Evolutionary conservation across 2,797 vertebrate species (phyloP).

Genomic region (Nannoperca australis): DNA sequence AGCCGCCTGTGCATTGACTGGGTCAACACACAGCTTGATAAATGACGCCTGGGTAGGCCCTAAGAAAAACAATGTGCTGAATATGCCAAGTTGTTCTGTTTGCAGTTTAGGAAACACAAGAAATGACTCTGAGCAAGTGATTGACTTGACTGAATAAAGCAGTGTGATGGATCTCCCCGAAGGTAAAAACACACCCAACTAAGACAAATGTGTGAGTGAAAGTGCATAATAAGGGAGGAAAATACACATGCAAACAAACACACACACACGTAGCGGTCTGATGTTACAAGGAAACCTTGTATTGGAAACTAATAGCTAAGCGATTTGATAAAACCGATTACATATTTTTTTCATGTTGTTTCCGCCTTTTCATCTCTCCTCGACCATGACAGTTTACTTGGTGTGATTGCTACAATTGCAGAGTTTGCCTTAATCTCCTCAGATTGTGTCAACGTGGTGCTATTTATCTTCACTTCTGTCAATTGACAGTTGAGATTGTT

Average conservation of each 20-base stretch:
- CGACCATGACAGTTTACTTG: constrained; percentile 7
- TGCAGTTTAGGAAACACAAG: constrained; percentile 59
- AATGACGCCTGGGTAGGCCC: constrained; percentile 46
- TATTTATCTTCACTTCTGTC: constrained; percentile 9
- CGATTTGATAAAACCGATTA: constrained; percentile 22
- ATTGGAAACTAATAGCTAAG: constrained; percentile 21
- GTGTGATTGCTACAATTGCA: constrained; percentile 19
- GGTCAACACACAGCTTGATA: constrained; percentile 59
- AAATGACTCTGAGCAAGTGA: constrained; percentile 72
- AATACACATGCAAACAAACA: constrained; percentile 29
- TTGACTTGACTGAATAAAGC: constrained; percentile 69
- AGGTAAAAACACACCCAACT: constrained; percentile 61
- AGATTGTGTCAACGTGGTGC: constrained; percentile 18
- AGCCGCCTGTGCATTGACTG: constrained; percentile 33
- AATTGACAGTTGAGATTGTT: constrained; percentile 31
- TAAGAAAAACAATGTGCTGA: constrained; percentile 65
- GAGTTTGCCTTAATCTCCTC: constrained; percentile 7
- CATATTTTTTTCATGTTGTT: constrained; percentile 30
- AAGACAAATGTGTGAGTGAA: constrained; percentile 63
- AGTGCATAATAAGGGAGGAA: constrained; percentile 43
- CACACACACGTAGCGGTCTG: neutral
- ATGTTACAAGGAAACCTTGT: constrained; percentile 6
- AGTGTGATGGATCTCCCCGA: constrained; percentile 66
- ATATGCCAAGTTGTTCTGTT: constrained; percentile 52
- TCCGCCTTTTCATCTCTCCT: neutral